Evolutionary conservation across 1,140 invertebrate species (phyloP).

Genomic region (Halyomorpha halys): DNA sequence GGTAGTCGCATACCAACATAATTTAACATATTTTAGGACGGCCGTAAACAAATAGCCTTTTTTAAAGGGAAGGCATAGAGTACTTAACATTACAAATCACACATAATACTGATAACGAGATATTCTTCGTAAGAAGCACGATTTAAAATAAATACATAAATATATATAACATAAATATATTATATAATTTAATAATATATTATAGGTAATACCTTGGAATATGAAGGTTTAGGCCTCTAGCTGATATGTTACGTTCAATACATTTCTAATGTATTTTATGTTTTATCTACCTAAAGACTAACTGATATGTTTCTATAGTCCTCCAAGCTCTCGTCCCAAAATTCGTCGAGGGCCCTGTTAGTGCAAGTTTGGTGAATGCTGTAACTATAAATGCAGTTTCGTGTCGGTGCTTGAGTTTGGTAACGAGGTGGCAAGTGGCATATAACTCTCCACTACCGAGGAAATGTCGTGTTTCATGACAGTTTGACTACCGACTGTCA

Average conservation of each 20-base stretch:
- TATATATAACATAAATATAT: too few relatives aligned
- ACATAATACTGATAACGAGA: slow-evolving; percentile 6
- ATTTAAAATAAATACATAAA: background rate
- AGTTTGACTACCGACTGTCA: too few relatives aligned
- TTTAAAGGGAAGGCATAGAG: slow-evolving; percentile 5
- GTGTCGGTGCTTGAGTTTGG: too few relatives aligned
- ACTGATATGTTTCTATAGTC: background rate
- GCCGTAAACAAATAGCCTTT: slow-evolving; percentile 18
- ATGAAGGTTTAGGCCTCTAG: slow-evolving; percentile 4
- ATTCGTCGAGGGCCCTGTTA: background rate
- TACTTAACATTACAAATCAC: slow-evolving; percentile 1
- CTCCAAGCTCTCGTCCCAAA: slow-evolving; percentile 9
- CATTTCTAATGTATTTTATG: background rate
- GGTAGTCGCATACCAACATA: slow-evolving; percentile 1
- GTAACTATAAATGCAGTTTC: slow-evolving; percentile 16
- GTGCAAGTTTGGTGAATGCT: background rate
- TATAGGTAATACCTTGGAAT: slow-evolving; percentile 3
- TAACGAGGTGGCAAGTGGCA: too few relatives aligned
- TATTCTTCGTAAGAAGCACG: background rate
- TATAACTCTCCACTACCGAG: too few relatives aligned
- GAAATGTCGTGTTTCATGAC: too few relatives aligned
- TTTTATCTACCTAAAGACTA: slow-evolving; percentile 8
- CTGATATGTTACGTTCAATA: background rate
- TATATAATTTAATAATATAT: background rate
- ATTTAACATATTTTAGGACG: slow-evolving; percentile 2